Percentiles rank a stretch among this genome's conserved stretches.
phyloP scores from a whole-genome alignment of 1,140 invertebrate genomes.

The Caenorhabditis brenneri region DNA sequence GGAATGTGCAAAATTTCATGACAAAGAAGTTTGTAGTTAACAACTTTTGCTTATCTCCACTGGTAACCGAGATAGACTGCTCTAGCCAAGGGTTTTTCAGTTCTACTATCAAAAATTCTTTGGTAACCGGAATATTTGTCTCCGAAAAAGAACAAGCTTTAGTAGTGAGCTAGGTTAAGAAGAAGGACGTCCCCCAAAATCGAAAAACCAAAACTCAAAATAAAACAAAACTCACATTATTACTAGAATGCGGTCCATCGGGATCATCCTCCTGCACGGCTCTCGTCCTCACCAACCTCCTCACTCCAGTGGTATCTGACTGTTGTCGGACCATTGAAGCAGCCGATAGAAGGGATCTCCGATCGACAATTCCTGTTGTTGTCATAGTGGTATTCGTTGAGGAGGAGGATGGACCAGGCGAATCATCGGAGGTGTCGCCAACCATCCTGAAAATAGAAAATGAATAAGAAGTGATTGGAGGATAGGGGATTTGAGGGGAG shows the following conservation, averaged over 20 bases:
- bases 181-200: too few relatives aligned
- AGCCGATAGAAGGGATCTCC: slow-evolving; percentile 35
- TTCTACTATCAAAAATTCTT: too few relatives aligned
- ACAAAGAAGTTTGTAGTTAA: too few relatives aligned
- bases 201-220: too few relatives aligned
- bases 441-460: slow-evolving; percentile 50
- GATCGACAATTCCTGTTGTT: neutral
- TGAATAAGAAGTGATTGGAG: neutral
- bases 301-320: slow-evolving; percentile 45
- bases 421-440: slow-evolving; percentile 39
- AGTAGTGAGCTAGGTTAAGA: too few relatives aligned
- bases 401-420: slow-evolving; percentile 36
- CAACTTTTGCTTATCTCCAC: too few relatives aligned
- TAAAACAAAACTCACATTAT: slow-evolving; percentile 28
- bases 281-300: slow-evolving; percentile 35
- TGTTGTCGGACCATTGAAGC: slow-evolving; percentile 50
- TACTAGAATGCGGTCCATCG: slow-evolving; percentile 21
- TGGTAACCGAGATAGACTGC: too few relatives aligned
- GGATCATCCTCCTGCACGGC: slow-evolving; percentile 45
- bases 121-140: too few relatives aligned
- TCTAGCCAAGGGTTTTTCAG: too few relatives aligned
- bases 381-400: neutral
- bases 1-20: too few relatives aligned
- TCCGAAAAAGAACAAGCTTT: too few relatives aligned
- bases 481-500: neutral